These are phyloP conservation scores for Tenodera sinensis DNA, from an alignment of 2,888 invertebrate species.

Conservation along the genomic window DNA sequence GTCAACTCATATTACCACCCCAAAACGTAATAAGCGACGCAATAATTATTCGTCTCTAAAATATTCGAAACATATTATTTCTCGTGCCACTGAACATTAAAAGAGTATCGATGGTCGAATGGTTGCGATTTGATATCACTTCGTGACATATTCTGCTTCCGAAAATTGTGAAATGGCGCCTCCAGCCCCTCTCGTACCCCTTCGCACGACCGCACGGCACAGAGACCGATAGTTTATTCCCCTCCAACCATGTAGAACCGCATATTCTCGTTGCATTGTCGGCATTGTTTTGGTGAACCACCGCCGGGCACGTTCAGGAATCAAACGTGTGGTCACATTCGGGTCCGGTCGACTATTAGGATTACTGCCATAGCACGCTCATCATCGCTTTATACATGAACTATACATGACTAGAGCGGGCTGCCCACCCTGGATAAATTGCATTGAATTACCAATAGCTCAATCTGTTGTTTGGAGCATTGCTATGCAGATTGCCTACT, in stretches of 20 bases:
- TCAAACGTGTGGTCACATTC: background rate
- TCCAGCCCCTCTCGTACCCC: background rate
- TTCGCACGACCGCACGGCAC: background rate
- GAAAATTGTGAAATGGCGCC: background rate
- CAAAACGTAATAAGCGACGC: background rate
- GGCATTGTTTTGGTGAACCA: background rate
- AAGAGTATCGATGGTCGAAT: background rate
- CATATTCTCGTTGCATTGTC: background rate
- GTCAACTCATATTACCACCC: background rate
- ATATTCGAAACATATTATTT: background rate
- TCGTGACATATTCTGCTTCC: background rate
- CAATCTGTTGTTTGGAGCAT: constrained; percentile 12
- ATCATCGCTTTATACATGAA: background rate
- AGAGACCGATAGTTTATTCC: background rate
- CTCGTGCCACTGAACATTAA: background rate
- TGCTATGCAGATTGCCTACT: constrained; percentile 20
- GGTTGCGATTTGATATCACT: background rate
- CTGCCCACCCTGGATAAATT: background rate
- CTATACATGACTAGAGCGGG: background rate
- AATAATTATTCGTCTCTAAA: background rate
- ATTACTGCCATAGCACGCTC: background rate
- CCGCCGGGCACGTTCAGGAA: background rate
- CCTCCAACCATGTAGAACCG: background rate
- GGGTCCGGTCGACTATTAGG: background rate
- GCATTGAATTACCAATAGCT: constrained; percentile 23